Base-by-base conservation (phyloP, 64 coral and sea anemone genomes). In the Stylophora pistillata region DNA sequence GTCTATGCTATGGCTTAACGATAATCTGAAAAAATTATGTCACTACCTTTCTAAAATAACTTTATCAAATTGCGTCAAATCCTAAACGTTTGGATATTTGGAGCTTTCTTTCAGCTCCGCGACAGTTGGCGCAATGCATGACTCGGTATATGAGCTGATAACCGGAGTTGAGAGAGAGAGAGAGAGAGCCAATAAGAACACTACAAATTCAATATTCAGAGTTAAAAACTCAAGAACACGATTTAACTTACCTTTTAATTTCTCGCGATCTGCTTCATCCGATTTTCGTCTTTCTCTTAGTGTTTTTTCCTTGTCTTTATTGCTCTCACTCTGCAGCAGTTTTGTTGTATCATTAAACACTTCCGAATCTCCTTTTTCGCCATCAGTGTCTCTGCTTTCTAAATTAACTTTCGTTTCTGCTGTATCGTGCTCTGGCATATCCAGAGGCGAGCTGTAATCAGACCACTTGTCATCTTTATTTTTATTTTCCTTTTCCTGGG, bases 401-500 rank as follows among this genome's bases (percentile, higher is more conserved):
- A 90, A 13, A n/a, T 89, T 33, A 17, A 94, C 73, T 9, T 74
- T 94, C 33, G 66, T 80, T 75, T 90, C 95, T 62, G 30, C 17
- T 37, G 76, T 93, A n/a, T 62, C 63, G 59, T 64, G 55, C 28
- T 16, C 56, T 47, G 37, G 37, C 62, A 84, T 84, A 54, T 70
- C 80, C 62, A 84, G 80, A 18, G 59, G 79, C 18, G 62, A 58
- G 27, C 11, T 71, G 55, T 77, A 56, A 14, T 84, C 59, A 29
- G 30, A 89, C 59, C 68, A 28, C n/a, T 26, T 68, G n/a, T 58
- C 85, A 41, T 95, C 97, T 60, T 95, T 99, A 71, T 91, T 79
- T 12, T 58, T 12, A 71, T 81, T 95, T 82, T 99, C 97, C 73
- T 81, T 89, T 53, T 99, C 97, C 74, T 74, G 73, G 9, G 89